Evolutionary conservation across 1,140 invertebrate species (phyloP).

Genomic region (Microvelia longipes): DNA sequence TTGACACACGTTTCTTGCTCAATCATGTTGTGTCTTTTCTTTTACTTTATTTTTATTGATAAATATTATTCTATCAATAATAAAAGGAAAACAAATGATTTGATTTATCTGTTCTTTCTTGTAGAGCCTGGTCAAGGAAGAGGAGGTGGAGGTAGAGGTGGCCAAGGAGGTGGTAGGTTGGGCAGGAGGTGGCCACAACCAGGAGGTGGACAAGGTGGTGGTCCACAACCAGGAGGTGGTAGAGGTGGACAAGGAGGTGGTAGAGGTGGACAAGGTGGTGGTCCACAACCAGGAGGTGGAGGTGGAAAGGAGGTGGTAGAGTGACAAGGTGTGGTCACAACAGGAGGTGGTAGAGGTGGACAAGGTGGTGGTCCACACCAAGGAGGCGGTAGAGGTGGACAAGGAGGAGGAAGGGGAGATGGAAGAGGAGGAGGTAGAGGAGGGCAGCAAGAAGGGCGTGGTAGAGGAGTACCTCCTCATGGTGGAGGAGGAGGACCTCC

Average conservation of each 20-base stretch:
- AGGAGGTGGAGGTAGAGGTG: not conserved
- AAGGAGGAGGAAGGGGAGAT: conserved; percentile 3
- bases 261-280: not conserved
- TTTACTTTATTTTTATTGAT: no score
- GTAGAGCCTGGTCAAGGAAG: not conserved
- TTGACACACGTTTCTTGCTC: no score
- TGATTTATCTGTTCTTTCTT: no score
- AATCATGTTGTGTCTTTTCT: no score
- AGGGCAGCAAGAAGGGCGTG: not conserved
- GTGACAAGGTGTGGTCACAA: not conserved
- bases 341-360: not conserved
- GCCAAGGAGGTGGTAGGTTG: not conserved
- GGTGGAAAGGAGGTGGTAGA: not conserved
- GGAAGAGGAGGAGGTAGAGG: not conserved
- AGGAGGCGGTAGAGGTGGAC: conserved; percentile 1
- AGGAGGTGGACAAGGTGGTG: not conserved
- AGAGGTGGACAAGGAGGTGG: not conserved
- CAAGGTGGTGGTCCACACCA: not conserved
- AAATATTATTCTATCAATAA: no score
- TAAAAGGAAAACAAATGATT: no score
- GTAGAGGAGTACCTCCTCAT: not conserved
- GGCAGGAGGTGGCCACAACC: not conserved
- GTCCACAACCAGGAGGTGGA: not conserved
- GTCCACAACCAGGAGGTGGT: not conserved
- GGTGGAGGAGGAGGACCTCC: conserved; percentile 12